Evolutionary conservation across 2,113 vertebrate genomes (phyloP).

Genomic region (Calyptommatus sinebrachiatus): DNA sequence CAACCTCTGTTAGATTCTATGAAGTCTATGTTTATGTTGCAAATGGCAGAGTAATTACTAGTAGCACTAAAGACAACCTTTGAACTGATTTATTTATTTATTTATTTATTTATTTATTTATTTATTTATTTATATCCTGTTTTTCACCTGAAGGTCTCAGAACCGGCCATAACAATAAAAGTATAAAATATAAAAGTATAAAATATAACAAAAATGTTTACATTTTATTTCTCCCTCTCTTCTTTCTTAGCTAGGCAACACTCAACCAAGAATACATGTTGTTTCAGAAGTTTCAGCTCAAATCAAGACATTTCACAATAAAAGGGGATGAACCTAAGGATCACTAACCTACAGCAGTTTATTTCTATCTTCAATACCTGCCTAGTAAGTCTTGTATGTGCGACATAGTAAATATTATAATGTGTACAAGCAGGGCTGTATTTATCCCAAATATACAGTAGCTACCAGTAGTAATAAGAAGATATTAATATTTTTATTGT

Average conservation of each 20-base stretch:
- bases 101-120: background rate
- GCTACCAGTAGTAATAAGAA: no score
- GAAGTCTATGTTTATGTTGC: background rate
- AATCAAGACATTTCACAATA: background rate
- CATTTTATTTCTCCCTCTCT: no score
- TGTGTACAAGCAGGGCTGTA: no score
- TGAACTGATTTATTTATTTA: background rate
- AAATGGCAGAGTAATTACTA: background rate
- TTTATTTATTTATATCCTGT: no score
- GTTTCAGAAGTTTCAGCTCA: background rate
- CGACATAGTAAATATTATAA: background rate
- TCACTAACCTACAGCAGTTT: background rate
- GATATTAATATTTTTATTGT: no score
- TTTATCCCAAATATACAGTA: no score
- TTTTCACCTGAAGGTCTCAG: no score
- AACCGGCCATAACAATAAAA: no score
- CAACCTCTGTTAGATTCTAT: background rate
- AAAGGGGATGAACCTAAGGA: constrained; percentile 10
- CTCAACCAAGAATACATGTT: no score
- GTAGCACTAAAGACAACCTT: background rate
- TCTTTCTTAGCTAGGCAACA: no score
- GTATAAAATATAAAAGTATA: no score
- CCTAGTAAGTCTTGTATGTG: background rate
- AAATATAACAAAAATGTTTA: no score
- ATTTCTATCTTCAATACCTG: constrained; percentile 14